These are phyloP conservation scores for Urophycis tenuis DNA, from an alignment of 2,797 vertebrate genomes.

Conservation along the genomic window DNA sequence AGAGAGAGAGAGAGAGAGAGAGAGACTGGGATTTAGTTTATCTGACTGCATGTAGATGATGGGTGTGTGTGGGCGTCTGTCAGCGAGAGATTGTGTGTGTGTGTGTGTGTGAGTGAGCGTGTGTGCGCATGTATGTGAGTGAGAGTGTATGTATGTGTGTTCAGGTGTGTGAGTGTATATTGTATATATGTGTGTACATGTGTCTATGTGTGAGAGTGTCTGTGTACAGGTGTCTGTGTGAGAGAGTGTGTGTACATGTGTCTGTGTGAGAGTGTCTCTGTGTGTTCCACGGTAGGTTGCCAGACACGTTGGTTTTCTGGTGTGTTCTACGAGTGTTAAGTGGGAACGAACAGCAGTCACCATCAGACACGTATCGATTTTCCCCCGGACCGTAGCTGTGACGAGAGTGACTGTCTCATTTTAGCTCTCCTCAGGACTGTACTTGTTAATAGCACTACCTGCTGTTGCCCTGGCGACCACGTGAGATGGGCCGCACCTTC, in stretches of 20 bases:
- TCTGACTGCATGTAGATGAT: not conserved
- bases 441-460: not conserved
- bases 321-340: not conserved
- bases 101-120: not conserved
- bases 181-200: too few species aligned
- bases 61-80: not conserved
- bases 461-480: not conserved
- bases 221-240: not conserved
- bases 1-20: not conserved
- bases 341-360: not conserved
- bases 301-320: not conserved
- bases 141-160: not conserved
- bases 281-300: not conserved
- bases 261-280: not conserved
- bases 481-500: not conserved
- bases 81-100: not conserved
- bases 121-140: not conserved
- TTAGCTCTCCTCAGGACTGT: not conserved
- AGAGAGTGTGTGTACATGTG: not conserved
- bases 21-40: too few species aligned
- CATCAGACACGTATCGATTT: not conserved
- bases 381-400: not conserved
- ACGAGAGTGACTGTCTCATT: not conserved
- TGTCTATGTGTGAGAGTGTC: not conserved
- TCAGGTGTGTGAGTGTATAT: not conserved